Percentiles rank a stretch among this genome's conserved stretches.
Conservation (phyloP, 2,888 invertebrate genomes). For the Trichopria drosophilae region DNA sequence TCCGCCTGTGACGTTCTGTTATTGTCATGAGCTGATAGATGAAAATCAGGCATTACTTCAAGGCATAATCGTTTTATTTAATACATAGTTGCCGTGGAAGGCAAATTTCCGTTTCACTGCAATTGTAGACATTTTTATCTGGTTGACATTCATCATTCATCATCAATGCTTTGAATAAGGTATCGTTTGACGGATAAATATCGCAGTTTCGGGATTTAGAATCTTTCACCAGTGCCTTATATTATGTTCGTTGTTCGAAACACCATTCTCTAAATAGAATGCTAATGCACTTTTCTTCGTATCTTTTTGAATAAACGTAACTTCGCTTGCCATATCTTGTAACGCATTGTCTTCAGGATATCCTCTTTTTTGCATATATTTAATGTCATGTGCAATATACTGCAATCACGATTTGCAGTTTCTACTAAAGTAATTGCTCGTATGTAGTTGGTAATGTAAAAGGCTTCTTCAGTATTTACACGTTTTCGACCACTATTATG, state of each 20-base stretch:
- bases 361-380: too few relatives aligned
- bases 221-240: background rate
- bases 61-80: background rate
- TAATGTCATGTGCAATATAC: too few relatives aligned
- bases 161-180: background rate
- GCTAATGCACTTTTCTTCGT: background rate
- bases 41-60: background rate
- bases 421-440: too few relatives aligned
- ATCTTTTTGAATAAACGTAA: too few relatives aligned
- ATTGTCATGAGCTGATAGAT: background rate
- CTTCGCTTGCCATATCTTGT: too few relatives aligned
- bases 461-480: too few relatives aligned
- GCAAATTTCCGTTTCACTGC: background rate
- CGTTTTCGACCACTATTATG: too few relatives aligned
- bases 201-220: background rate
- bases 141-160: conserved; percentile 4
- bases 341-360: too few relatives aligned
- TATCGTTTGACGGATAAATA: background rate
- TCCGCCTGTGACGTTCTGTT: too few relatives aligned
- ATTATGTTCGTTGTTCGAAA: background rate
- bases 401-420: too few relatives aligned
- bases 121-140: background rate
- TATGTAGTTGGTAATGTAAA: too few relatives aligned
- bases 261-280: background rate
- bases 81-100: background rate